Base-by-base conservation (phyloP, 2,797 vertebrate species). In the Syngnathus acus region DNA sequence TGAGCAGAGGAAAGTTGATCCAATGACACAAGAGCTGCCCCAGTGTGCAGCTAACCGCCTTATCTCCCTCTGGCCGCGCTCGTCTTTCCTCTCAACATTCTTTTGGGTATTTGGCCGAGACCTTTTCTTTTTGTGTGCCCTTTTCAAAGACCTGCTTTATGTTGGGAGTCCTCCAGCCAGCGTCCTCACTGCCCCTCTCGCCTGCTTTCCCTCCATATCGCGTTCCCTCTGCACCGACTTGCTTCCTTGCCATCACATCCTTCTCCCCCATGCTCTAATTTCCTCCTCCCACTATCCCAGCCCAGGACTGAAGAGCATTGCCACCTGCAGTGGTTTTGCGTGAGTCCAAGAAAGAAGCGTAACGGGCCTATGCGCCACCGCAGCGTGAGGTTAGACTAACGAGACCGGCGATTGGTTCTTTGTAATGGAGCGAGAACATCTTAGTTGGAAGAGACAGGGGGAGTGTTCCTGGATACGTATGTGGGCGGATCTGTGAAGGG, bases 41-140 rank as follows among this genome's bases (percentile, higher is more conserved):
- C 78, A 73, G 82, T 89, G 86, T 86, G 88, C 72, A 65, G 84
- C 86, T 89, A 87, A 88, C 84, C 80, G 87, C 84, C 86, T 91
- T 89, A 89, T 89, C 88, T 90, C 84, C 78, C 77, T 73, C 77
- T 86, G 82, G 83, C 86, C 77, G 76, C 64, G 82, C 86, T 90
- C 85, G 84, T 85, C 83, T 88, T 85, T 87, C 86, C 88, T 89
- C 86, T 88, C 84, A 74, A 85, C 89, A 90, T 90, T 91, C 89
- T 89, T 90, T 88, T 86, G 87, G 89, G 88, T 90, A 89, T 90
- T 90, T 90, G 87, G 87, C 84, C 65, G 72, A 87, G 89, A 88
- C 89, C 84, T 90, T 89, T 89, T 88, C 86, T 84, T 85, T 88
- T 89, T 88, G 88, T 89, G 83, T 89, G 80, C 78, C 85, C 85